Conservation (phyloP, 2,888 invertebrate species). For the Drosophila anomelani region DNA sequence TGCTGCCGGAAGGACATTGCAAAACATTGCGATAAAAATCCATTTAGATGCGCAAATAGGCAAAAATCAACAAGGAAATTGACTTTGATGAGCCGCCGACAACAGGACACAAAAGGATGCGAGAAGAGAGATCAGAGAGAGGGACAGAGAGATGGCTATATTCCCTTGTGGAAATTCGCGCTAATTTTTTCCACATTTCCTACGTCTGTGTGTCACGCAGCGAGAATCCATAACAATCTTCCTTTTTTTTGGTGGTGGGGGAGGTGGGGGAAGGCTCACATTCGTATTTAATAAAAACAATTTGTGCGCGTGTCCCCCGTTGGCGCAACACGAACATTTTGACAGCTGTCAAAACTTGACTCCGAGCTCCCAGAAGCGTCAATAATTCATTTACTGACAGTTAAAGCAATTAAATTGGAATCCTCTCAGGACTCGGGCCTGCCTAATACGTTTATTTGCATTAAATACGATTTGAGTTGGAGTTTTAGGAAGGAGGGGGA, state of each 20-base stretch:
- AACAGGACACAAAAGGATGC: slow-evolving; percentile 23
- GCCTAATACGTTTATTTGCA: slow-evolving; percentile 26
- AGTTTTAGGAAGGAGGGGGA: neutral
- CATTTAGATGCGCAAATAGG: slow-evolving; percentile 80
- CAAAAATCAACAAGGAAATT: slow-evolving; percentile 81
- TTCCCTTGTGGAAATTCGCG: slow-evolving; percentile 49
- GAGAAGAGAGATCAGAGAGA: neutral
- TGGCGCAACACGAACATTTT: slow-evolving; percentile 49
- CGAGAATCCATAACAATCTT: slow-evolving; percentile 16
- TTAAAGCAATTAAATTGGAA: slow-evolving; percentile 64
- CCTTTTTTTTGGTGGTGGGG: neutral
- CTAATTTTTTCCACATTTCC: slow-evolving; percentile 51
- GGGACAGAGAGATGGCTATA: neutral
- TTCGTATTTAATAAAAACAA: slow-evolving; percentile 46
- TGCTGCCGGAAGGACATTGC: slow-evolving; percentile 74
- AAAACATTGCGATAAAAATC: slow-evolving; percentile 81
- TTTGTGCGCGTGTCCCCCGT: slow-evolving; percentile 21
- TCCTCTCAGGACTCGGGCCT: neutral
- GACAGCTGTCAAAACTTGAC: slow-evolving; percentile 67
- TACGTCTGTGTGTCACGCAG: slow-evolving; percentile 15
- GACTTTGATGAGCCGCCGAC: slow-evolving; percentile 70
- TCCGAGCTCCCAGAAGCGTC: slow-evolving; percentile 28
- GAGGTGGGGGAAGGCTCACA: neutral
- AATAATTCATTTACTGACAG: slow-evolving; percentile 70
- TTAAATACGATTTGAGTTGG: slow-evolving; percentile 10